Conservation (phyloP, 1,140 invertebrate genomes). For the Philopotamus ludificatus region DNA sequence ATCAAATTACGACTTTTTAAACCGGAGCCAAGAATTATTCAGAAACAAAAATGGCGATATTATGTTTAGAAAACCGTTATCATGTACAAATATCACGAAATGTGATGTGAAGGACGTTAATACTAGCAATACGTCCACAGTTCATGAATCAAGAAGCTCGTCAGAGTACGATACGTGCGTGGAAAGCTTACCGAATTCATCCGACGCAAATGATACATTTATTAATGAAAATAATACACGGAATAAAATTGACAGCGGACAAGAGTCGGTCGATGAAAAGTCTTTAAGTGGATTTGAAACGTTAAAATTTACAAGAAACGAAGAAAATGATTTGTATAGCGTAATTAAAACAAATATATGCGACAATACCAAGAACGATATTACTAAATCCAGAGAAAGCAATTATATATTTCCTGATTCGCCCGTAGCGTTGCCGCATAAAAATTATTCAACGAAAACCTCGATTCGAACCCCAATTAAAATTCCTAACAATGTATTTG, state of each 20-base stretch:
- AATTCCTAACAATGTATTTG: too few species aligned
- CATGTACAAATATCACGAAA: conserved; percentile 33
- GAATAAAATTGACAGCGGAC: neutral
- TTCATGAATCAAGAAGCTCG: conserved; percentile 11
- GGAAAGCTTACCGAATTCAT: conserved; percentile 13
- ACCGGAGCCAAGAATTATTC: neutral
- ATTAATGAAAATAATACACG: neutral
- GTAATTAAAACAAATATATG: conserved; percentile 19
- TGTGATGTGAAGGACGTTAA: conserved; percentile 44
- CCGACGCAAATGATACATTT: neutral
- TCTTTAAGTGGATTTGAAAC: conserved; percentile 49
- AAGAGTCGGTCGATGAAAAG: conserved; percentile 40
- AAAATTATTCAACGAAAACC: conserved; percentile 49
- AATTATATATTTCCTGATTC: conserved; percentile 46
- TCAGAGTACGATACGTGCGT: conserved; percentile 27
- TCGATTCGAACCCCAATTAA: conserved; percentile 42
- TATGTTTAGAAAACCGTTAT: conserved; percentile 1
- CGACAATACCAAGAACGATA: neutral
- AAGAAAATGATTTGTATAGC: conserved; percentile 35
- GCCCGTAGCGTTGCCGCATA: conserved; percentile 48
- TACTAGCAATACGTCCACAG: conserved; percentile 23
- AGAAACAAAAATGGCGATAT: neutral
- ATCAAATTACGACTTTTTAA: conserved; percentile 3
- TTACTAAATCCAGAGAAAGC: neutral
- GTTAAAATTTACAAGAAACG: conserved; percentile 46